phyloP scores from a whole-genome alignment of 2,888 invertebrate species.

The Shargacucullia verbasci region DNA sequence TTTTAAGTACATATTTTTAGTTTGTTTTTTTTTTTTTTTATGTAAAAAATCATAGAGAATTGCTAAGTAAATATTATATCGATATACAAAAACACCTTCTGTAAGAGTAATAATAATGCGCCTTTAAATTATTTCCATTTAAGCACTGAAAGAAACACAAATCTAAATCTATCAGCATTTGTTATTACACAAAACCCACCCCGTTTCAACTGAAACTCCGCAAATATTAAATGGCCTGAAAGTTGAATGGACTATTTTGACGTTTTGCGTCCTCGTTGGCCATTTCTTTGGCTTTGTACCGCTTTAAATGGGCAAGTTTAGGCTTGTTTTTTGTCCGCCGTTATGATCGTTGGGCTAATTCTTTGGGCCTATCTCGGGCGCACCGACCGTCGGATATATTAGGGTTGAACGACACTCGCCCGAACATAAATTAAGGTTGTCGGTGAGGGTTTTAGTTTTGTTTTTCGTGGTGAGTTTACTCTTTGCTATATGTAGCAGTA shows the following conservation, averaged over 20 bases:
- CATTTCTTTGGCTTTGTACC: conserved; percentile 48
- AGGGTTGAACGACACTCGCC: conserved; percentile 28
- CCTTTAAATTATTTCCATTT: too few species aligned
- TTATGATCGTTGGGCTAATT: conserved; percentile 55
- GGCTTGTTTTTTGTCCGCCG: conserved; percentile 52
- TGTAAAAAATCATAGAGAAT: too few species aligned
- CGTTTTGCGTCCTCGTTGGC: conserved; percentile 31
- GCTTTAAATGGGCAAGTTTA: conserved; percentile 42
- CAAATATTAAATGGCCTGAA: conserved; percentile 43
- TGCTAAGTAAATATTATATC: too few species aligned
- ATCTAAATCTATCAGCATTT: conserved; percentile 33
- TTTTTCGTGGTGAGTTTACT: conserved; percentile 30
- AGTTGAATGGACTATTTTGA: conserved; percentile 44
- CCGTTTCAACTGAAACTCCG: conserved; percentile 1
- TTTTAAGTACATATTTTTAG: too few species aligned
- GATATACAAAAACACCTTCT: too few species aligned
- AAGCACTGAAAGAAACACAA: neutral
- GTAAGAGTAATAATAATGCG: too few species aligned
- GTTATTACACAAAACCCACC: conserved; percentile 9
- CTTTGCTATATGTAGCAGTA: neutral
- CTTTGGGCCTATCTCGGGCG: conserved; percentile 53
- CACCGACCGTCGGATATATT: conserved; percentile 48
- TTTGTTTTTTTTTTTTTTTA: too few species aligned
- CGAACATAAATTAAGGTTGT: conserved; percentile 46
- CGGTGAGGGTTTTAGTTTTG: conserved; percentile 23